Percentiles rank a stretch among this genome's conserved stretches.
Conservation (phyloP, 2,113 vertebrate genomes). For the Megalops atlanticus region DNA sequence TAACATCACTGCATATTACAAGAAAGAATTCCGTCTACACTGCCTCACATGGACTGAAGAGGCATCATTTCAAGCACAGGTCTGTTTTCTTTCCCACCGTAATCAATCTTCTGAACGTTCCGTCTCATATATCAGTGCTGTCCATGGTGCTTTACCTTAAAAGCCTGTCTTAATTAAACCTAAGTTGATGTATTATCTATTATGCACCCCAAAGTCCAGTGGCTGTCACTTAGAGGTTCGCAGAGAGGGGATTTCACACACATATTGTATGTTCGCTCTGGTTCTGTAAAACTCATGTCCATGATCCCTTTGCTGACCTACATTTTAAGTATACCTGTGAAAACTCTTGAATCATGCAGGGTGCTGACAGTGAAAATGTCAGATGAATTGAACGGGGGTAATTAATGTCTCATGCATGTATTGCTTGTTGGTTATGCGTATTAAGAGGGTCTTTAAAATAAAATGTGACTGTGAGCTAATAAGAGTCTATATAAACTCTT, state of each 20-base stretch:
- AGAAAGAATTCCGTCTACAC: no score
- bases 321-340: not conserved
- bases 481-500: not conserved
- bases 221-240: not conserved
- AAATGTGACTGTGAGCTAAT: not conserved
- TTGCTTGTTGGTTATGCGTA: not conserved
- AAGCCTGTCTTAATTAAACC: constrained; percentile 36
- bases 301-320: not conserved
- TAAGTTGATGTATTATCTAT: not conserved
- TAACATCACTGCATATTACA: no score
- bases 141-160: constrained; percentile 28
- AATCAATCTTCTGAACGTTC: constrained; percentile 40
- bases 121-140: constrained; percentile 28
- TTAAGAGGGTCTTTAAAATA: not conserved
- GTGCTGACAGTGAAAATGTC: not conserved
- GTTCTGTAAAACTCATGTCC: no score
- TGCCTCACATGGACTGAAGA: no score
- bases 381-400: not conserved
- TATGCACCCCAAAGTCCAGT: not conserved
- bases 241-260: not conserved
- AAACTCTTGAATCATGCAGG: not conserved
- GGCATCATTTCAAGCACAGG: no score
- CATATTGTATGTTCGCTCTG: not conserved
- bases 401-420: not conserved
- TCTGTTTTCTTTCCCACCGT: constrained; percentile 5